phyloP scores from a whole-genome alignment of 2,888 invertebrate species.

The Caenorhabditis zanzibari region DNA sequence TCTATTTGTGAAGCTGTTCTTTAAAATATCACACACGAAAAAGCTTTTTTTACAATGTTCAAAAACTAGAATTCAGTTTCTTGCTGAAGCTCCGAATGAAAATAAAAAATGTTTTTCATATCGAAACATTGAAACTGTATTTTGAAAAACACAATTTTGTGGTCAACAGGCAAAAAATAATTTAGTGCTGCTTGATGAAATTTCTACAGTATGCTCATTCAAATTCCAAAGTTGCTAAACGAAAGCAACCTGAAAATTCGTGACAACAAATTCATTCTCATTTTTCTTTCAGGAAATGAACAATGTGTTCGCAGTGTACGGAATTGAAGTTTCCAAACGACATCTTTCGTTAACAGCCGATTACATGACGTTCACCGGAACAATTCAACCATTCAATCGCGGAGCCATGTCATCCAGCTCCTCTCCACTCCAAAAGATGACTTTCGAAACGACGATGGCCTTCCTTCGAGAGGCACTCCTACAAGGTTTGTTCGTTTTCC shows the following conservation, averaged over 20 bases:
- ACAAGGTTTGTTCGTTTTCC: conserved; percentile 85
- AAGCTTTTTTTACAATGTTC: not conserved
- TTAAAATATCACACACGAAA: conserved; percentile 5
- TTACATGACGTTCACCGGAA: conserved; percentile 97
- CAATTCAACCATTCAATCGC: conserved; percentile 92
- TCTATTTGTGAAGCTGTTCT: conserved; percentile 8
- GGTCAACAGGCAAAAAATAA: no score
- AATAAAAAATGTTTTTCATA: no score
- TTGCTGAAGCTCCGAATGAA: not conserved
- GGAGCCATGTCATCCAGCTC: conserved; percentile 91
- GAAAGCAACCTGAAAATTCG: no score
- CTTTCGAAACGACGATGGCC: conserved; percentile 94
- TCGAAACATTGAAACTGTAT: no score
- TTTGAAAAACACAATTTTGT: no score
- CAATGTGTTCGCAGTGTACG: conserved; percentile 97
- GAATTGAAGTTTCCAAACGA: conserved; percentile 94
- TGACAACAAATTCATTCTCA: not conserved
- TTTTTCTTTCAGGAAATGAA: conserved; percentile 88
- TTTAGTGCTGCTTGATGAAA: no score
- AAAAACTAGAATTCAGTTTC: not conserved
- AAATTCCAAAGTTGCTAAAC: no score
- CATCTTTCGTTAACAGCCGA: conserved; percentile 95
- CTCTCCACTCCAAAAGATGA: conserved; percentile 98
- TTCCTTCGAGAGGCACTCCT: conserved; percentile 91
- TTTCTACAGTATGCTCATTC: no score